phyloP scores from a whole-genome alignment of 2,888 invertebrate species.

The Synanthedon vespiformis region DNA sequence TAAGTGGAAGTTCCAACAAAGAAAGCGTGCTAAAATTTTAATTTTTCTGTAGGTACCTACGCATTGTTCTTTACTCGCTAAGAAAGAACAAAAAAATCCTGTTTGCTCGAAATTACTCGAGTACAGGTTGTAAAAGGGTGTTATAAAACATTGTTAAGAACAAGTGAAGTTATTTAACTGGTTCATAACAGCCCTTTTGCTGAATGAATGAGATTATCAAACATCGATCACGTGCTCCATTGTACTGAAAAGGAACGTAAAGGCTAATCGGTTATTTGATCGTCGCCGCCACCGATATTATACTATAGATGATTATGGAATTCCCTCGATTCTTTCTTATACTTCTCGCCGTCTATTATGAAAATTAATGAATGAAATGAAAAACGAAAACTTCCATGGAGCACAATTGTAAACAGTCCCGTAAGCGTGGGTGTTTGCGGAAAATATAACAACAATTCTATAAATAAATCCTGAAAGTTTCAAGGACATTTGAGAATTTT shows the following conservation, averaged over 20 bases:
- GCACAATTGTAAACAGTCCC: background rate
- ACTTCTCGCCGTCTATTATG: conserved; percentile 31
- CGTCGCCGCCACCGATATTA: conserved; percentile 24
- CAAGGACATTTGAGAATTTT: too few relatives aligned
- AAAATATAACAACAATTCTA: too few relatives aligned
- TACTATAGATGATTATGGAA: conserved; percentile 20
- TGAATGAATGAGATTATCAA: conserved; percentile 48
- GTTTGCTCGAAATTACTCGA: too few relatives aligned
- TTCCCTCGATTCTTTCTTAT: too few relatives aligned
- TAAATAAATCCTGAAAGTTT: too few relatives aligned
- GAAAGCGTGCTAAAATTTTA: too few relatives aligned
- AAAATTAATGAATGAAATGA: conserved; percentile 51
- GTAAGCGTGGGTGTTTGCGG: background rate
- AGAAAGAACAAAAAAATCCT: too few relatives aligned
- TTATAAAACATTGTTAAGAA: conserved; percentile 5
- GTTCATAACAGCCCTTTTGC: conserved; percentile 29
- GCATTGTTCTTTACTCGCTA: too few relatives aligned
- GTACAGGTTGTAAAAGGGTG: background rate
- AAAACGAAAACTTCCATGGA: conserved; percentile 24
- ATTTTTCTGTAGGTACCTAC: too few relatives aligned
- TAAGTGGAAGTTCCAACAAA: too few relatives aligned
- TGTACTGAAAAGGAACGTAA: conserved; percentile 51
- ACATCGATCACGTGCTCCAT: conserved; percentile 51
- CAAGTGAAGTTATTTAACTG: conserved; percentile 7
- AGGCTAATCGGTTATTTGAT: conserved; percentile 58